Percentiles rank a stretch among this genome's conserved stretches.
phyloP scores from a whole-genome alignment of 2,797 vertebrate species.

The Mormyrops attenuatus region DNA sequence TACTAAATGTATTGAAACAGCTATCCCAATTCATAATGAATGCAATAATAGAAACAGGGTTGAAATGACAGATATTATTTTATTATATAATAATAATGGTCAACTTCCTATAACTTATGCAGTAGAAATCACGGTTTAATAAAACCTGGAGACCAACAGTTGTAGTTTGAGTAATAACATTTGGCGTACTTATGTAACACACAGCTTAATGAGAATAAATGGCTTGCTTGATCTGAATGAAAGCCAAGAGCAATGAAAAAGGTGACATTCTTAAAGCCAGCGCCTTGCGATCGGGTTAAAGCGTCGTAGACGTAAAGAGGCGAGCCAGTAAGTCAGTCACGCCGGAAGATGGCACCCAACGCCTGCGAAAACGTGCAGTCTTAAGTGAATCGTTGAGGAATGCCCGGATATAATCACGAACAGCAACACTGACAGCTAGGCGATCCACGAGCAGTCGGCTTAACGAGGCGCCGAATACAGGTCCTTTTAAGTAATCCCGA shows the following conservation, averaged over 20 bases:
- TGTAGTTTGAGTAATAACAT: not conserved
- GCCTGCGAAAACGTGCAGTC: not conserved
- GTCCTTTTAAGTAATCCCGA: not conserved
- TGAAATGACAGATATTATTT: not conserved
- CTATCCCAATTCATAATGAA: not conserved
- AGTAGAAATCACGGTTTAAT: not conserved
- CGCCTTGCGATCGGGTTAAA: not conserved
- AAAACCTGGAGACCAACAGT: not conserved
- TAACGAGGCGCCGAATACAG: not conserved
- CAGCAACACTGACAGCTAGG: not conserved
- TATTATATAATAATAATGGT: not conserved
- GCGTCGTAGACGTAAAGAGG: not conserved
- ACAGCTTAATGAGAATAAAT: not conserved
- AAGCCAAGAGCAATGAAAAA: not conserved
- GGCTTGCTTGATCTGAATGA: not conserved
- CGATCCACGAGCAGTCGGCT: not conserved
- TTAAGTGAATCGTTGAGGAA: not conserved
- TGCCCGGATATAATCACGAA: slow-evolving; percentile 21
- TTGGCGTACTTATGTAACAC: not conserved
- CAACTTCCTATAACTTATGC: not conserved
- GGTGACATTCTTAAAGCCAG: not conserved
- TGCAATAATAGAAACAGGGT: not conserved
- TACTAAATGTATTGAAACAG: not conserved
- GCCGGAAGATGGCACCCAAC: slow-evolving; percentile 15
- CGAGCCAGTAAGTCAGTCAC: not conserved